phyloP scores from a whole-genome alignment of 2,113 vertebrate genomes.

The Apaloderma vittatum region DNA sequence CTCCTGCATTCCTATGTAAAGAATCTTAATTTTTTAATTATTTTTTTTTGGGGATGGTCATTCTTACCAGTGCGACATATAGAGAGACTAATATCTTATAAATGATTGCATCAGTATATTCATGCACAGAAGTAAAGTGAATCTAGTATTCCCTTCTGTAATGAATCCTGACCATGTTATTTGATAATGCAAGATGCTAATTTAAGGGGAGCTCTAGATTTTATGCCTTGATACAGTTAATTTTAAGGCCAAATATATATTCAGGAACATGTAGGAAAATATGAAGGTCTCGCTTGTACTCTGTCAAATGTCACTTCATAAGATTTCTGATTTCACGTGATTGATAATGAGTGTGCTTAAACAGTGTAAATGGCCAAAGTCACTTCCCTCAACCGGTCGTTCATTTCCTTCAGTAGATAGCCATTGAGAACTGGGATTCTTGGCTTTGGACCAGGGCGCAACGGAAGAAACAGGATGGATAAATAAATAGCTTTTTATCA shows the following conservation, averaged over 20 bases:
- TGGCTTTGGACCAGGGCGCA: background rate
- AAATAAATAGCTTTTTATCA: background rate
- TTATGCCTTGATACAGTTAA: background rate
- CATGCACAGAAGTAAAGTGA: background rate
- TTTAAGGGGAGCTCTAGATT: background rate
- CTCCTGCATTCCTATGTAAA: background rate
- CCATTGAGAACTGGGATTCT: background rate
- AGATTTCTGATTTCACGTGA: background rate
- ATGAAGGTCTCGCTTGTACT: background rate
- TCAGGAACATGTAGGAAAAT: background rate
- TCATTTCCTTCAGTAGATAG: background rate
- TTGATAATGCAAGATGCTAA: background rate
- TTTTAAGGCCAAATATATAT: background rate
- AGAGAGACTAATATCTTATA: background rate
- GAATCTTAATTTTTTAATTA: background rate
- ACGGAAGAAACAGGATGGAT: background rate
- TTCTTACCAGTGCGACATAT: background rate
- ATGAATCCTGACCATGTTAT: background rate
- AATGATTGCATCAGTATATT: background rate
- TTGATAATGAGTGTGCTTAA: background rate
- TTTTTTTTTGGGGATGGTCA: background rate
- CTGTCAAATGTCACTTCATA: background rate
- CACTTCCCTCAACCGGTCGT: background rate
- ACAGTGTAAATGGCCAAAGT: background rate
- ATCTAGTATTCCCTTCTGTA: background rate